phyloP scores from a whole-genome alignment of 2,797 vertebrate species.

The Hydrolagus colliei region DNA sequence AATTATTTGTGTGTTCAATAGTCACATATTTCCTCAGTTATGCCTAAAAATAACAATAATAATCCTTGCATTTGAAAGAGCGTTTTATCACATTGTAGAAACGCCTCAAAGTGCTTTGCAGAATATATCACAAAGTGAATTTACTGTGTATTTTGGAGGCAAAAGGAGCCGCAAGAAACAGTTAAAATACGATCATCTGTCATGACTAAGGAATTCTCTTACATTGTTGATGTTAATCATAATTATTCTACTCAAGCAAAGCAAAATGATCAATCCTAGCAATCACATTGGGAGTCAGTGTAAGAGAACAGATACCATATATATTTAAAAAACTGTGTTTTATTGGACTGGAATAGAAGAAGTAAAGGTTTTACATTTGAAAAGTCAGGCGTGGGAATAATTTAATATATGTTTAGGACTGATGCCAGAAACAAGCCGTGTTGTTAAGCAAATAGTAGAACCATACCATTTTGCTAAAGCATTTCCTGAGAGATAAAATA shows the following conservation, averaged over 20 bases:
- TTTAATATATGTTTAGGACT: conserved; percentile 1
- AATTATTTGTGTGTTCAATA: too few relatives aligned
- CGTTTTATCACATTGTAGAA: too few relatives aligned
- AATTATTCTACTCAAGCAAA: not conserved
- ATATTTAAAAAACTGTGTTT: conserved; percentile 22
- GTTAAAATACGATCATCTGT: not conserved
- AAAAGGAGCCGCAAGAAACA: not conserved
- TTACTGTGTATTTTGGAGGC: not conserved
- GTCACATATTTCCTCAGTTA: not conserved
- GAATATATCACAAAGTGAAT: too few relatives aligned
- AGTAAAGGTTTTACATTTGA: not conserved
- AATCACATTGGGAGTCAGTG: not conserved
- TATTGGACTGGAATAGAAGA: not conserved
- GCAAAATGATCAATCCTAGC: not conserved
- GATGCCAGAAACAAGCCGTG: not conserved
- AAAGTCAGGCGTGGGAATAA: conserved; percentile 16
- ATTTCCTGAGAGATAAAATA: conserved; percentile 18
- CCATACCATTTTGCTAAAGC: not conserved
- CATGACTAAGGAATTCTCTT: not conserved
- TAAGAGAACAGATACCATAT: not conserved
- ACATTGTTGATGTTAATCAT: not conserved
- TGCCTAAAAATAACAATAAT: not conserved
- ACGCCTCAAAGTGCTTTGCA: too few relatives aligned
- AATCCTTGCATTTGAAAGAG: too few relatives aligned
- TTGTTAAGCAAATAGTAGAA: conserved; percentile 4